phyloP scores from a whole-genome alignment of 2,888 invertebrate species.

The Iselma pallidipennis region DNA sequence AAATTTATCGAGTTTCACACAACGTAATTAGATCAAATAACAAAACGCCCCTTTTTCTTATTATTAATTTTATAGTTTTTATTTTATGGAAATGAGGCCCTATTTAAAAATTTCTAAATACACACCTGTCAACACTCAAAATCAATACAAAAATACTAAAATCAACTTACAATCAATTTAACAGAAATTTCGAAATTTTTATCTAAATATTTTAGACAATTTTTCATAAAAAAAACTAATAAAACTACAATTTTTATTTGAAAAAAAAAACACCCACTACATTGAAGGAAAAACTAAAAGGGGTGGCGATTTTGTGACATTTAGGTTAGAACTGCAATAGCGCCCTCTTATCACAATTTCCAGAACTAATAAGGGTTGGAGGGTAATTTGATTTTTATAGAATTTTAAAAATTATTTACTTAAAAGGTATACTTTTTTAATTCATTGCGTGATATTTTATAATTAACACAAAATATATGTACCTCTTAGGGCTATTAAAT shows the following conservation, averaged over 20 bases:
- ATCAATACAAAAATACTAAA: slow-evolving; percentile 11
- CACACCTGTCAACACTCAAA: slow-evolving; percentile 11
- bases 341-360: neutral
- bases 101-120: slow-evolving; percentile 15
- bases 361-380: neutral
- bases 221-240: neutral
- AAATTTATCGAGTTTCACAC: neutral
- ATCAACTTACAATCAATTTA: neutral
- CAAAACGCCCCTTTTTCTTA: neutral
- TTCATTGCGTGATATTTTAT: neutral
- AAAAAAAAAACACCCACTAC: neutral
- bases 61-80: neutral
- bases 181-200: neutral
- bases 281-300: neutral
- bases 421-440: neutral
- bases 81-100: no score
- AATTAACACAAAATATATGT: neutral
- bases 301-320: neutral
- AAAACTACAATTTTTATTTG: neutral
- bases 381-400: neutral
- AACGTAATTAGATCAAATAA: neutral
- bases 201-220: neutral
- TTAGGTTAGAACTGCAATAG: neutral
- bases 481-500: neutral
- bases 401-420: neutral